A percentile compares a stretch with the other conserved stretches of the same genome.
Conservation (phyloP, 2,797 vertebrate species). For the Ibycter americanus region DNA sequence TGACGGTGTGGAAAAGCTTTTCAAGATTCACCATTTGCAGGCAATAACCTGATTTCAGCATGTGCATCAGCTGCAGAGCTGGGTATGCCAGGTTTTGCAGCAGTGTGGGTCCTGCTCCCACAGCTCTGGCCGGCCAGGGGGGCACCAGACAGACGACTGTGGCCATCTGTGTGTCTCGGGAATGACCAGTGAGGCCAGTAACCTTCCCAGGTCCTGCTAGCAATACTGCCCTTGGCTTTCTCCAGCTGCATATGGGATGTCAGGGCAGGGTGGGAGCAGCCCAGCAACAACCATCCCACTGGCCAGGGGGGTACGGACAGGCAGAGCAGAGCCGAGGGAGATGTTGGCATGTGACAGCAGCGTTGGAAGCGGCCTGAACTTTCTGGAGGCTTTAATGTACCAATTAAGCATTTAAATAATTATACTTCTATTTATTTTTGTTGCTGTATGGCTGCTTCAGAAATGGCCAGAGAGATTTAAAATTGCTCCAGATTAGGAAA, state of each 20-base stretch:
- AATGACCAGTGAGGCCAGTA: background rate
- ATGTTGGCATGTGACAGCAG: background rate
- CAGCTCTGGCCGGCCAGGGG: background rate
- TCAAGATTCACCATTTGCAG: background rate
- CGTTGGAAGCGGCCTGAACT: background rate
- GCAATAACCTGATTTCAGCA: background rate
- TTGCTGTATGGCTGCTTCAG: background rate
- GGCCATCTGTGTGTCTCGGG: rapidly evolving
- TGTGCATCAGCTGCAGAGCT: background rate
- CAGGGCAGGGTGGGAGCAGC: background rate
- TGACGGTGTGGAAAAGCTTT: background rate
- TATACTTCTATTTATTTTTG: background rate
- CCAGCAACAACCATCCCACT: rapidly evolving
- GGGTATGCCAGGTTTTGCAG: background rate
- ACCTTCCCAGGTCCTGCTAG: background rate
- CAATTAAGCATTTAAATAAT: background rate
- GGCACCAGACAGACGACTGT: rapidly evolving
- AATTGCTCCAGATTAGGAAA: background rate
- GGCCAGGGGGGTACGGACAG: background rate
- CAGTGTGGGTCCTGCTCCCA: background rate
- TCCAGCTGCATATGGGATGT: rapidly evolving
- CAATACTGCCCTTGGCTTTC: background rate
- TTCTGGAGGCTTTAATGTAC: background rate
- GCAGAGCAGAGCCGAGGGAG: background rate
- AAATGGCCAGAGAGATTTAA: background rate